Base-by-base conservation (phyloP, 1,140 invertebrate species). In the Spodoptera litura region DNA sequence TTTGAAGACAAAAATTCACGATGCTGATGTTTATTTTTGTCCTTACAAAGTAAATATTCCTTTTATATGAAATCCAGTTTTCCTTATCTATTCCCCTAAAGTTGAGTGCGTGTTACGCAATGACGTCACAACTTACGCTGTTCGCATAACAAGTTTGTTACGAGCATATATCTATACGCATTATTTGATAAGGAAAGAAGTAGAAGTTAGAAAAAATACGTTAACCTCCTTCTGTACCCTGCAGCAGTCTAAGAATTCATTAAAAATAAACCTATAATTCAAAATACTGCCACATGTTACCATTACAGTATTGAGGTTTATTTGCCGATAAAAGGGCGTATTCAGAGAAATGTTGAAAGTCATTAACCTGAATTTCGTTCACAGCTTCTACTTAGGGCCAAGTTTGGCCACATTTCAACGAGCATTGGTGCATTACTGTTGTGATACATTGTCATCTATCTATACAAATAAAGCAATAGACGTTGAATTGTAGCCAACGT, bases 71-170 rank as follows among this genome's bases (percentile, higher is more conserved):
- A 74, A 51, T 51, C 38, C 56, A 35, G 49, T 53, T 75, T 75
- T 75, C 59, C 73, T 75, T 75, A 75, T 75, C 73, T 64, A 59
- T 75, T 75, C 58, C 72, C 58, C 73, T 64, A 62, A 75, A 64
- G 25, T 59, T 27, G 72, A 52, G 59, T n/a, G 56, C 73, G 49
- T 49, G 49, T 44, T 59, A 64, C 44, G 72, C 72, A 53, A 55
- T 75, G 73, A 64, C 59, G 73, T 75, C 73, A 66, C 62, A 38
- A 66, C 9, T 20, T 38, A 61, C 71, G 66, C 25, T 58, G 56
- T 61, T 74, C 38, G 38, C 44, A 75, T 75, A 62, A 62, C 59
- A 62, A 64, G 58, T 64, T 75, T 62, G 73, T 64, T 75, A 52
- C 27, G 11, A 55, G 13, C 27, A 9, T 27, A 3, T 61, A 64